phyloP scores from a whole-genome alignment of 2,797 vertebrate genomes.

The Cephalopachus bancanus region DNA sequence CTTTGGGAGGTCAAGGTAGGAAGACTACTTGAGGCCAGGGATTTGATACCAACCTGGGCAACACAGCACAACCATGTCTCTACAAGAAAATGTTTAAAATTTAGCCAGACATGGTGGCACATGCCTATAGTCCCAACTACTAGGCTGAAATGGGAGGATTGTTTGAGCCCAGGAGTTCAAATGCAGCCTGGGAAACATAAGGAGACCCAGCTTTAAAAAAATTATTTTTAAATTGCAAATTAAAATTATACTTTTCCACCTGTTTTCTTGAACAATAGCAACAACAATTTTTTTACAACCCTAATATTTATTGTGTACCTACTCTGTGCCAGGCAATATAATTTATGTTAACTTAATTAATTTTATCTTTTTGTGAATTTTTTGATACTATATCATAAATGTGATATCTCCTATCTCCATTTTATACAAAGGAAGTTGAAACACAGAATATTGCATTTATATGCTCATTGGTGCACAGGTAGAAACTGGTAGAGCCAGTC shows the following conservation, averaged over 20 bases:
- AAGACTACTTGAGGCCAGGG: too few relatives aligned
- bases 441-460: slow-evolving; percentile 73
- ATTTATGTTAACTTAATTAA: neutral
- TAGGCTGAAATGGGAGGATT: neutral
- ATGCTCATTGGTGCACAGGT: slow-evolving; percentile 72
- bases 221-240: neutral
- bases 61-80: neutral
- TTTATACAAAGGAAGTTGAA: slow-evolving; percentile 81
- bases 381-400: neutral
- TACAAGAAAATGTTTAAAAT: neutral
- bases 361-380: neutral
- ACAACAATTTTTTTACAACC: neutral
- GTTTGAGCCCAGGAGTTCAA: neutral
- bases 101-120: neutral
- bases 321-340: neutral
- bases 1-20: too few relatives aligned
- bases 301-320: neutral
- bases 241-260: neutral
- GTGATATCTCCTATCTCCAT: slow-evolving; percentile 11
- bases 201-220: neutral
- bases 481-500: slow-evolving; percentile 74
- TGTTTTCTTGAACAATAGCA: neutral
- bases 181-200: neutral
- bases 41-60: neutral
- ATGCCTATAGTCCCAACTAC: neutral